Percentiles rank a stretch among this genome's conserved stretches.
Evolutionary conservation across 2,888 invertebrate genomes (phyloP).

Genomic region (Choristoneura rosaceana): DNA sequence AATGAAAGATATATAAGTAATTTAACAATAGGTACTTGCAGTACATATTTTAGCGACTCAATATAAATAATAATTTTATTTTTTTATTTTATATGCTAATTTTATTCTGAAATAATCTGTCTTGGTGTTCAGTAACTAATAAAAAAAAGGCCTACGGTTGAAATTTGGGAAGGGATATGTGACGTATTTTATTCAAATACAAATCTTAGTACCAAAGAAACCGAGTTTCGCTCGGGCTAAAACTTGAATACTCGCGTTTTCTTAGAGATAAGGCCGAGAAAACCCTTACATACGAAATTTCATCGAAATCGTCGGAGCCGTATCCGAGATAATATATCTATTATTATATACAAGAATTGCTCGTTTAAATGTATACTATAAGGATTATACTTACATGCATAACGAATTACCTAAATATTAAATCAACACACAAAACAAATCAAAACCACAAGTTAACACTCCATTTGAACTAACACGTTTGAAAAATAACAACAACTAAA

Average conservation of each 20-base stretch:
- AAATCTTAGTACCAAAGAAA: too few species aligned
- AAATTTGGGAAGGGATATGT: not conserved
- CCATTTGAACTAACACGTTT: conserved; percentile 13
- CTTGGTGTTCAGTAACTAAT: too few species aligned
- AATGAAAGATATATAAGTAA: not conserved
- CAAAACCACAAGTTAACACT: conserved; percentile 23
- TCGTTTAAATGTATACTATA: too few species aligned
- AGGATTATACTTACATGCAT: conserved; percentile 28
- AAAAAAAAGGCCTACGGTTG: not conserved
- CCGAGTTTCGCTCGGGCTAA: too few species aligned
- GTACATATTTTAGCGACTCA: not conserved
- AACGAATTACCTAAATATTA: conserved; percentile 4
- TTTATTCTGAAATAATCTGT: not conserved
- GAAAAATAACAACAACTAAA: conserved; percentile 27
- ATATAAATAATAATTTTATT: not conserved
- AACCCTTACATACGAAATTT: too few species aligned
- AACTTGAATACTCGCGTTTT: too few species aligned
- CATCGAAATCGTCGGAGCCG: too few species aligned
- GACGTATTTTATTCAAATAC: not conserved
- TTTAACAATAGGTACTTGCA: not conserved
- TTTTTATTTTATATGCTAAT: not conserved
- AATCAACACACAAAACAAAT: conserved; percentile 27
- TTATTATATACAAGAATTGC: too few species aligned
- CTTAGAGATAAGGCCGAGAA: too few species aligned
- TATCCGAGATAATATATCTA: too few species aligned